A percentile compares a stretch with the other conserved stretches of the same genome.
Conservation (phyloP, 2,797 vertebrate species). For the Sus cebifrons region DNA sequence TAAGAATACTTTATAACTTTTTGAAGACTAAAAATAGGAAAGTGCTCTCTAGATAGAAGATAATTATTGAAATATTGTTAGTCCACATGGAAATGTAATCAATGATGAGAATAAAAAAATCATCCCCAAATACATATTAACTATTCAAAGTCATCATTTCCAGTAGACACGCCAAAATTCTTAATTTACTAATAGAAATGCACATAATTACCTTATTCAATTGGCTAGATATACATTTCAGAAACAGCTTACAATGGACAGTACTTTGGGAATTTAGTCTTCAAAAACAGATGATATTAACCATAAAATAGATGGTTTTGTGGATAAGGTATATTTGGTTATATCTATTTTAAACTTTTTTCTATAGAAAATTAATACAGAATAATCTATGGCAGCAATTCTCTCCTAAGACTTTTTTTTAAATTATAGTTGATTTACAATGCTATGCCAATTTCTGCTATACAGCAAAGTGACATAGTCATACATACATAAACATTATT, state of each 20-base stretch:
- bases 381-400: not conserved
- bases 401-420: too few relatives aligned
- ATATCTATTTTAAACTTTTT: not conserved
- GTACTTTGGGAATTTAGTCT: not conserved
- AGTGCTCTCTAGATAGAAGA: constrained; percentile 22
- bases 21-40: constrained; percentile 41
- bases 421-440: too few relatives aligned
- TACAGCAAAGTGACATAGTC: too few relatives aligned
- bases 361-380: constrained; percentile 41
- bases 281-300: not conserved
- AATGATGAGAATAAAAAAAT: constrained; percentile 50
- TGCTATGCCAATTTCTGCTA: too few relatives aligned
- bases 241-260: not conserved
- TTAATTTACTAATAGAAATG: constrained; percentile 27
- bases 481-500: too few relatives aligned
- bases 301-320: not conserved
- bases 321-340: not conserved
- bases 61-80: constrained; percentile 69
- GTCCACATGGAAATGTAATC: constrained; percentile 66
- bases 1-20: not conserved
- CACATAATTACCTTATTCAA: not conserved
- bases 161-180: not conserved
- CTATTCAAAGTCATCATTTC: constrained; percentile 7
- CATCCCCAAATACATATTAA: constrained; percentile 51
- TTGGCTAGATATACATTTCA: not conserved